Conservation (phyloP, 2,888 invertebrate species). For the Diadegma fenestrale region DNA sequence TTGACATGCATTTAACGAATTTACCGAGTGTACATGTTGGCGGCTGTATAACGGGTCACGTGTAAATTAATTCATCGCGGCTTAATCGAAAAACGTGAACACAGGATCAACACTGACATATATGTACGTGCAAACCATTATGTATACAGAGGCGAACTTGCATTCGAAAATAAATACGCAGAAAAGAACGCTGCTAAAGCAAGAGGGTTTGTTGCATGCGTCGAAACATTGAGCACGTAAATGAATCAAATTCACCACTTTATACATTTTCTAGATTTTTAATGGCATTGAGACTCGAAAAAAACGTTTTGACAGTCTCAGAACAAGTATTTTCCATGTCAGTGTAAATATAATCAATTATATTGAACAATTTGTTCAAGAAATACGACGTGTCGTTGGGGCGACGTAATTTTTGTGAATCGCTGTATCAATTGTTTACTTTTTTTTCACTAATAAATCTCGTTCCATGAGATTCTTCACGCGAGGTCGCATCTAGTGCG, state of each 20-base stretch:
- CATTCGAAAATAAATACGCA: not conserved
- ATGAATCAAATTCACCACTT: not conserved
- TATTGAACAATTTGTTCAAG: not conserved
- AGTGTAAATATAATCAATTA: not conserved
- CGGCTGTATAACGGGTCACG: conserved; percentile 31
- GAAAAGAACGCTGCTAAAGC: not conserved
- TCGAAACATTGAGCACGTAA: conserved; percentile 8
- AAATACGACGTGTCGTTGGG: not conserved
- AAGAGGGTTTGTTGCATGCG: not conserved
- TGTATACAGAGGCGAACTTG: not conserved
- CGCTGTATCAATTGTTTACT: not conserved
- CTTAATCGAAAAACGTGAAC: conserved; percentile 17
- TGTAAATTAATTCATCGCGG: conserved; percentile 34
- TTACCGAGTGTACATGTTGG: conserved; percentile 21
- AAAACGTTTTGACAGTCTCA: no score
- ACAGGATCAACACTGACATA: not conserved
- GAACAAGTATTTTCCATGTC: not conserved
- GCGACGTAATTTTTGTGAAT: not conserved
- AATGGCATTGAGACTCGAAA: not conserved
- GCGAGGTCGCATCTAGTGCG: not conserved
- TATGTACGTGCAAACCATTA: not conserved
- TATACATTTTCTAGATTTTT: not conserved
- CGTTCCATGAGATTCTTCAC: not conserved
- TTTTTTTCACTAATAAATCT: not conserved
- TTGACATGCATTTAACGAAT: conserved; percentile 47